A percentile compares a stretch with the other conserved stretches of the same genome.
These are phyloP conservation scores for Microcaecilia unicolor DNA, from an alignment of 2,797 vertebrate genomes.

Conservation along the genomic window DNA sequence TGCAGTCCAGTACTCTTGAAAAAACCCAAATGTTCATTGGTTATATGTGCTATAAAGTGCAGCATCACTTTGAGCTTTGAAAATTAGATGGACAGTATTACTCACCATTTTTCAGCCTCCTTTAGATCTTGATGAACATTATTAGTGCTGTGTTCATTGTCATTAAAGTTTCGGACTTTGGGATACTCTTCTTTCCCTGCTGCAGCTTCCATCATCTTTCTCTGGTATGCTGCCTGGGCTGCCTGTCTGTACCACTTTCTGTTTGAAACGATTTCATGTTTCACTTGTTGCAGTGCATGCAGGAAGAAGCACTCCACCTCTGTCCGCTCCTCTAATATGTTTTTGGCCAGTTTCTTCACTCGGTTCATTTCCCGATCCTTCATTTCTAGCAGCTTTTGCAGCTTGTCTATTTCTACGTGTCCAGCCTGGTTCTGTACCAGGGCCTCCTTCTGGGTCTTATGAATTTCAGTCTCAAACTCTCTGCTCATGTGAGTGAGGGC, in stretches of 20 bases:
- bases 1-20: too few relatives aligned
- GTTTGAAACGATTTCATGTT: conserved; percentile 57
- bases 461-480: conserved; percentile 41
- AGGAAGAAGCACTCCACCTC: conserved; percentile 77
- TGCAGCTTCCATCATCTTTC: conserved; percentile 56
- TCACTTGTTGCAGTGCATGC: conserved; percentile 68
- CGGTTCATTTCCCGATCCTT: conserved; percentile 65
- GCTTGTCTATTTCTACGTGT: conserved; percentile 51
- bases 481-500: conserved; percentile 31
- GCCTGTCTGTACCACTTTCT: conserved; percentile 60
- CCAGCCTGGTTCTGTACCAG: conserved; percentile 40
- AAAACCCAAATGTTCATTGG: too few relatives aligned
- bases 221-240: conserved; percentile 54
- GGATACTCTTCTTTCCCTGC: conserved; percentile 62
- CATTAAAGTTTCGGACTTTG: conserved; percentile 66
- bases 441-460: conserved; percentile 21
- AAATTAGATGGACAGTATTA: too few relatives aligned
- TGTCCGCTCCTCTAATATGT: conserved; percentile 63
- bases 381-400: conserved; percentile 62
- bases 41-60: too few relatives aligned
- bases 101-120: conserved; percentile 65
- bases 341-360: conserved; percentile 60
- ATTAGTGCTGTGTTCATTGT: conserved; percentile 68
- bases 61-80: too few relatives aligned
- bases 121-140: conserved; percentile 63